Base-by-base conservation (phyloP, 1,140 invertebrate species). In the Pseudomyrmex flavicornis region DNA sequence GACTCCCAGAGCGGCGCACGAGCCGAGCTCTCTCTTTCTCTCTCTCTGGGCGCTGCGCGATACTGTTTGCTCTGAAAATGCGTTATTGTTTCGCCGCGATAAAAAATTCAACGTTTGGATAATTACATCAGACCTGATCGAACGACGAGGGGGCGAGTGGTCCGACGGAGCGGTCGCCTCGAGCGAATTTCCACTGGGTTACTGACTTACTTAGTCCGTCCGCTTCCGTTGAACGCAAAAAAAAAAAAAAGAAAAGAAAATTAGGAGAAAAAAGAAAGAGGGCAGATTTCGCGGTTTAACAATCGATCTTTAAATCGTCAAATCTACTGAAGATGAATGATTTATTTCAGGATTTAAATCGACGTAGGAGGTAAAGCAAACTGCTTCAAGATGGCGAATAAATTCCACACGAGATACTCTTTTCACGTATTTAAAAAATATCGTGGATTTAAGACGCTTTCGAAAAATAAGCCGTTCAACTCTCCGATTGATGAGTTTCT, bases 51-150 rank as follows among this genome's bases (percentile, higher is more conserved):
- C 59, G n/a, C 61, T 72, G 82, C 80, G 73, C 83, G 90, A 89
- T 90, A 86, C 89, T 93, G 93, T 93, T 93, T 93, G 90, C 88
- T 93, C 89, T 92, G 92, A 93, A 93, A 93, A 93, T 93, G 93
- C 92, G 85, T 91, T 91, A 92, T 93, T 93, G 93, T 93, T 93
- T 93, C 91, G 90, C 83, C 80, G 85, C 80, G 90, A 92, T 93
- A 92, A 93, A 93, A 92, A 93, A 93, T 93, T 93, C 92, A 93
- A 85, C 92, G 92, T 88, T 87, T 86, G 90, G 92, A 90, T 93
- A 93, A 93, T 93, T 93, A 93, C 92, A 92, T 92, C 89, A 85
- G 88, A 83, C 74, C 82, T 86, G 84, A 93, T 93, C 92, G 93
- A 93, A 93, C 74, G 63, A 44, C 66, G 26, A 52, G 8, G 20